phyloP scores from a whole-genome alignment of 2,797 vertebrate genomes.

The Garrulus glandarius region DNA sequence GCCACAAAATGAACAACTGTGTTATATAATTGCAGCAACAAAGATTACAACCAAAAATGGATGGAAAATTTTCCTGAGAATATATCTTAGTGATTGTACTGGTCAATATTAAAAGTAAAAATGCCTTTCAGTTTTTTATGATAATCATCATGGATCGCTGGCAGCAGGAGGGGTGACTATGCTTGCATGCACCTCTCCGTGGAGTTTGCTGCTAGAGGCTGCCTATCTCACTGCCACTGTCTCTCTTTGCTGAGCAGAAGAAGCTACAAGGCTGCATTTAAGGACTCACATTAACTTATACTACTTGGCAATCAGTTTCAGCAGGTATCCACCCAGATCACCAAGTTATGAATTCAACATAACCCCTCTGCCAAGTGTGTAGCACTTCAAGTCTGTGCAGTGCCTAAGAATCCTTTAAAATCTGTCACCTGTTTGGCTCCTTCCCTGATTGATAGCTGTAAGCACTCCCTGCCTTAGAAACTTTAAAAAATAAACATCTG shows the following conservation, averaged over 20 bases:
- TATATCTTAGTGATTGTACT: not conserved
- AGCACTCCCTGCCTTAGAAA: not conserved
- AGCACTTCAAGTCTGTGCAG: not conserved
- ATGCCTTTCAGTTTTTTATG: not conserved
- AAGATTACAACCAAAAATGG: not conserved
- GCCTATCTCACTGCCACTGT: not conserved
- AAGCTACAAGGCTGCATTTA: not conserved
- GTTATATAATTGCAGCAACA: not conserved
- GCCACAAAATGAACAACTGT: not conserved
- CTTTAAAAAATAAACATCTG: constrained; percentile 21
- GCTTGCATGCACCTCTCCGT: fast-evolving
- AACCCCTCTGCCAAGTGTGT: not conserved
- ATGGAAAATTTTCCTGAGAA: not conserved
- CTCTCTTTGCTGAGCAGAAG: not conserved
- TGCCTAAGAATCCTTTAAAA: not conserved
- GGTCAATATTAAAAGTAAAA: not conserved
- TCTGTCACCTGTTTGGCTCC: not conserved
- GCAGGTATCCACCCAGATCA: not conserved
- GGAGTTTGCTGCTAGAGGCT: not conserved
- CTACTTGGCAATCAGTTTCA: not conserved
- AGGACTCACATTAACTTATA: not conserved
- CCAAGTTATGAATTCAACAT: not conserved
- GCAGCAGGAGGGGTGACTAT: not conserved
- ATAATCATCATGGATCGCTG: not conserved
- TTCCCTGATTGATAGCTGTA: not conserved